These are phyloP conservation scores for Ceriagrion tenellum DNA, from an alignment of 2,888 invertebrate species.

Conservation along the genomic window DNA sequence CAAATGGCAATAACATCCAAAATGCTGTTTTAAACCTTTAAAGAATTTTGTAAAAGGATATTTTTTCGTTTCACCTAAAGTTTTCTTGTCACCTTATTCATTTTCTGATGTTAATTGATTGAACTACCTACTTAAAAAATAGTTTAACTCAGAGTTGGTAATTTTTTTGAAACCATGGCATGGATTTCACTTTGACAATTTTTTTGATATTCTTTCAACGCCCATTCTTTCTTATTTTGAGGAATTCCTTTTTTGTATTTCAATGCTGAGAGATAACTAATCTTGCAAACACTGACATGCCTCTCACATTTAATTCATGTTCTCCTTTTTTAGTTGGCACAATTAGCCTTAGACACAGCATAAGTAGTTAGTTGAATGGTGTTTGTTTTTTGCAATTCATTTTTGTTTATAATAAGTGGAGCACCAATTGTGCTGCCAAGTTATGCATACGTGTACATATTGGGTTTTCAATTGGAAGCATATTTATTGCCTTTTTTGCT, in stretches of 20 bases:
- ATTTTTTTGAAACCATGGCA: too few relatives aligned
- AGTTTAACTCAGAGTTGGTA: too few relatives aligned
- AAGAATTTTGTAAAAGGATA: too few relatives aligned
- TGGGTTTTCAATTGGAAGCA: slow-evolving; percentile 36
- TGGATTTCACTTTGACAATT: too few relatives aligned
- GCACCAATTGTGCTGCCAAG: neutral
- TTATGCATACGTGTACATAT: slow-evolving; percentile 36
- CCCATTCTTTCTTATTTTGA: too few relatives aligned
- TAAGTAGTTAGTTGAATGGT: slow-evolving; percentile 58
- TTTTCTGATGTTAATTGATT: neutral
- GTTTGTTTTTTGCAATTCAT: slow-evolving; percentile 48
- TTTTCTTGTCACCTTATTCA: neutral
- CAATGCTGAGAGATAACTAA: too few relatives aligned
- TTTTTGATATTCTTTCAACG: too few relatives aligned
- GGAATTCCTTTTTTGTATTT: too few relatives aligned
- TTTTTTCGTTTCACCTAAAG: neutral
- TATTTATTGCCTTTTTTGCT: slow-evolving; percentile 72
- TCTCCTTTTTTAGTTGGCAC: neutral
- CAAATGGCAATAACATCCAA: too few relatives aligned
- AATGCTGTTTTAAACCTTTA: too few relatives aligned
- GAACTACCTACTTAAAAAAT: too few relatives aligned
- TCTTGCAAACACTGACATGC: neutral
- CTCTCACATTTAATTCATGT: neutral
- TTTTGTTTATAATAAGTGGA: neutral
- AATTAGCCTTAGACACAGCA: slow-evolving; percentile 1